A percentile compares a stretch with the other conserved stretches of the same genome.
Evolutionary conservation across 2,888 invertebrate genomes (phyloP).

Genomic region (Tipula helvola): DNA sequence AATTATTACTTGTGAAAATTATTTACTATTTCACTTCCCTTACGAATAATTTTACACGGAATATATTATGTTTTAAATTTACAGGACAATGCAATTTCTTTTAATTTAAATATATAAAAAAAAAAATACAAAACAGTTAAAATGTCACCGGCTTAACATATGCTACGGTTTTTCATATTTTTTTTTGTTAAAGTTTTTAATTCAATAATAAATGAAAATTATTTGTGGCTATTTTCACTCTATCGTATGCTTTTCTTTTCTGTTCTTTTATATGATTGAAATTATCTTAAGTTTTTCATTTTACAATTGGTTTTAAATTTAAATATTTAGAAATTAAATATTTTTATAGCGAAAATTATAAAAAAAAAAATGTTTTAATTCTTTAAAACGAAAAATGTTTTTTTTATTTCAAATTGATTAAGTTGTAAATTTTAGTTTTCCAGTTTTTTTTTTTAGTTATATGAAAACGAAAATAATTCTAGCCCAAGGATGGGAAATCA

Average conservation of each 20-base stretch:
- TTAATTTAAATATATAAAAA: not conserved
- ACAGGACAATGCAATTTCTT: not conserved
- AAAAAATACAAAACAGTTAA: not conserved
- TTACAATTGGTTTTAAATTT: not conserved
- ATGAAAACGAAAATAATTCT: conserved; percentile 26
- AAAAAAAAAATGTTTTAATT: not conserved
- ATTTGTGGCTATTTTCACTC: not conserved
- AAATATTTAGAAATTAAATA: not conserved
- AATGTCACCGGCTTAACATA: not conserved
- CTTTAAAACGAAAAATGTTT: not conserved
- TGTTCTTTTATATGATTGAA: not conserved
- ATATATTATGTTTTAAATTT: not conserved
- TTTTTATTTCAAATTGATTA: not conserved
- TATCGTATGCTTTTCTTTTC: not conserved
- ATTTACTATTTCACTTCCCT: not conserved
- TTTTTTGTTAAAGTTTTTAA: not conserved
- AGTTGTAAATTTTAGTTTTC: conserved; percentile 7
- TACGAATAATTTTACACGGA: not conserved
- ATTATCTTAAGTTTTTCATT: not conserved
- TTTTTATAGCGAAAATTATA: not conserved
- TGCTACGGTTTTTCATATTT: not conserved
- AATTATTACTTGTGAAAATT: not conserved
- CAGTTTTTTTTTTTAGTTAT: not conserved
- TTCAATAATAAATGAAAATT: not conserved
- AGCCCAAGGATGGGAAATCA: conserved; percentile 89